Base-by-base conservation (phyloP, 1,140 invertebrate genomes). In the Cherax destructor region DNA sequence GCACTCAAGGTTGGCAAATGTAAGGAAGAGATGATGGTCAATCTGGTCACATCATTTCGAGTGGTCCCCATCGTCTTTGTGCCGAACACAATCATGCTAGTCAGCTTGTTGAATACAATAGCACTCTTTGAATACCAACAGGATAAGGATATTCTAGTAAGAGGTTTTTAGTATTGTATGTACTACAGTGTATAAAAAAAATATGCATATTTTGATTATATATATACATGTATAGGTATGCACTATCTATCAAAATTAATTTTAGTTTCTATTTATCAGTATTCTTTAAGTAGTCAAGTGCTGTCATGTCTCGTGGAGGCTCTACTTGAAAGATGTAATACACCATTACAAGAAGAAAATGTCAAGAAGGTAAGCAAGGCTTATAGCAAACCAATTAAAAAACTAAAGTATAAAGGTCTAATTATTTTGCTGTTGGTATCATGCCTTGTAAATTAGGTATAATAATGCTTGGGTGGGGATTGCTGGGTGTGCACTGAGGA, bases 1-100 rank as follows among this genome's bases (percentile, higher is more conserved):
- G 89, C 74, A 18, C 72, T 85, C 7, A 84, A 80, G 21, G 30
- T 86, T 10, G 89, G 89, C 18, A 78, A 79, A 74, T 85, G 89
- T 24, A 47, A 59, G 3, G 76, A 86, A n/a, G 89, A 91, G n/a
- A 91, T 91, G 89, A 30, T 91, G 76, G 59, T 21, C 59, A 91
- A 85, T 24, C 61, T 91, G 30, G 21, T 91, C 11, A 24, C 41
- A 18, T 85, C 79, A 1, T 88, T 59, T 41, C n/a, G 47, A 3
- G 21, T 74, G 4, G 79, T 88, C 4, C 47, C 87, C 13, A 72
- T 16, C 30, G 5, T 50, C 3, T 9, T 21, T 0, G 47, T 52
- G 47, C 79, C 79, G 2, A 88, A 83, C 79, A 88, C 81, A 49
- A 52, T 88, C 16, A 49, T 88, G 21, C 41, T 88, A 10, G 77